Percentiles rank a stretch among this genome's conserved stretches.
Conservation (phyloP, 2,113 vertebrate genomes). For the Epinephelus moara region DNA sequence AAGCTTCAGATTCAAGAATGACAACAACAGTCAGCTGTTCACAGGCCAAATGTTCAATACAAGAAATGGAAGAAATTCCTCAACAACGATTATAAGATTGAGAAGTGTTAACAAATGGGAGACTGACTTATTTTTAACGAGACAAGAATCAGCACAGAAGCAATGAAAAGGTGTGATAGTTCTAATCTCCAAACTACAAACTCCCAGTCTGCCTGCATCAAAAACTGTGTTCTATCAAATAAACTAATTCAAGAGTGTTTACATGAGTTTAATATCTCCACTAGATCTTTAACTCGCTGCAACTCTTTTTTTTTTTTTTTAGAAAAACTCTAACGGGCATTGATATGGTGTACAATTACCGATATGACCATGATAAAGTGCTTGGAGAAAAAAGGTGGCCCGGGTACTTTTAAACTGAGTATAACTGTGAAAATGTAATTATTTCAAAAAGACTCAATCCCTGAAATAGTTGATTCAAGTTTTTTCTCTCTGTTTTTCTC, state of each 20-base stretch:
- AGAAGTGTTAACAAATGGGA: background rate
- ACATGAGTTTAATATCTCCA: too few species aligned
- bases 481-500: background rate
- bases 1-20: background rate
- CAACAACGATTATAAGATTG: background rate
- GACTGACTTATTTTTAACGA: background rate
- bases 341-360: slow-evolving; percentile 7
- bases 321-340: background rate
- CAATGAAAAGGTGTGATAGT: background rate
- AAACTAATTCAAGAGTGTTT: too few species aligned
- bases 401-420: background rate
- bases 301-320: background rate
- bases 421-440: background rate
- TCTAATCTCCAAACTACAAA: background rate
- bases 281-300: too few species aligned
- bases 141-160: background rate
- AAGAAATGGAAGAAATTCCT: background rate
- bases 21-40: background rate
- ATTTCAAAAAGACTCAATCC: background rate
- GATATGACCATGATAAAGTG: background rate
- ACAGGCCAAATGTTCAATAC: background rate
- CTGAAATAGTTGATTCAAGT: background rate
- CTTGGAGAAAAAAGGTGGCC: background rate
- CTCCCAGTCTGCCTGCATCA: too few species aligned
- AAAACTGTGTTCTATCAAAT: too few species aligned